Evolutionary conservation across 2,888 invertebrate genomes (phyloP).

Genomic region (Heteromurus nitidus): DNA sequence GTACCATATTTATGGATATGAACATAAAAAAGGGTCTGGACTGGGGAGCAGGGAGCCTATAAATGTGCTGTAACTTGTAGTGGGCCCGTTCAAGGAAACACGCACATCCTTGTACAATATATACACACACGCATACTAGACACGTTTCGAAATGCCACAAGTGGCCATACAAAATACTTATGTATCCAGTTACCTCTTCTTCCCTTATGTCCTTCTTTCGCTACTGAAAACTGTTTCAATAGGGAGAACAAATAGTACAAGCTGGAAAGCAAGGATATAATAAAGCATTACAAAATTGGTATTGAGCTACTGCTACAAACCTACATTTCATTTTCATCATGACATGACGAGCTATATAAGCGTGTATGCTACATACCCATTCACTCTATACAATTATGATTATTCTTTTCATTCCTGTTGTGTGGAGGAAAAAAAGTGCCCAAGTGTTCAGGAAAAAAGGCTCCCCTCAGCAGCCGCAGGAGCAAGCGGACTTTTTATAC

Average conservation of each 20-base stretch:
- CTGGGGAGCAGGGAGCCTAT: too few relatives aligned
- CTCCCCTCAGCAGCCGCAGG: not conserved
- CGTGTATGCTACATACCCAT: too few relatives aligned
- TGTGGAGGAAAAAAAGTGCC: slow-evolving; percentile 22
- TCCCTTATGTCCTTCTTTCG: not conserved
- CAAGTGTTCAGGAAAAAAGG: slow-evolving; percentile 26
- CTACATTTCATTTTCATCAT: not conserved
- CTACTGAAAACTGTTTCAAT: slow-evolving; percentile 9
- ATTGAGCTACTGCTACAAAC: not conserved
- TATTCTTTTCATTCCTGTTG: slow-evolving; percentile 8
- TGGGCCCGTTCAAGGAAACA: slow-evolving; percentile 23
- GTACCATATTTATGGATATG: not conserved
- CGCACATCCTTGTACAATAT: not conserved
- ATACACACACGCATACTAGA: not conserved
- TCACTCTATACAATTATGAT: slow-evolving; percentile 1
- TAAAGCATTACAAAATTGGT: not conserved
- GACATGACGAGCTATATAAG: too few relatives aligned
- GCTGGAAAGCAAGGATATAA: slow-evolving; percentile 30
- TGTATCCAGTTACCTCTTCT: slow-evolving; percentile 14
- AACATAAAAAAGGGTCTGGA: slow-evolving; percentile 26
- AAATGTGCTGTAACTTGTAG: not conserved
- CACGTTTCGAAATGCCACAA: slow-evolving; percentile 49
- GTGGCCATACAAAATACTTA: slow-evolving; percentile 26
- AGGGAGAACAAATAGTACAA: not conserved
- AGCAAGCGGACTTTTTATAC: slow-evolving; percentile 13